A percentile compares a stretch with the other conserved stretches of the same genome.
These are phyloP conservation scores for Dascillus cervinus DNA, from an alignment of 2,888 invertebrate genomes.

Conservation along the genomic window DNA sequence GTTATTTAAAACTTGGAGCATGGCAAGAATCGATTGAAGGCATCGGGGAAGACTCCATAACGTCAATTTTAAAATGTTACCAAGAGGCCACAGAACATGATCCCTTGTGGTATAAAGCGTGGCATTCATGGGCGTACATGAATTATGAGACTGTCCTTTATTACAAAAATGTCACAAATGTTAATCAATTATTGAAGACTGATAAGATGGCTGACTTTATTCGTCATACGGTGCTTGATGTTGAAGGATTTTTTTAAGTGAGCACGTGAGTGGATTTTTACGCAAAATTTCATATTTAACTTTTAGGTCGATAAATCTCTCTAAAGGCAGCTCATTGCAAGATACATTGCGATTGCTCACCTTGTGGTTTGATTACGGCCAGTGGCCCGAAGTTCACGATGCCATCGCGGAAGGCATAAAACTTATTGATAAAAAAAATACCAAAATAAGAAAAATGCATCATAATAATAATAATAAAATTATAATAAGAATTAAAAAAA, in stretches of 20 bases:
- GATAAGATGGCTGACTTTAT: constrained; percentile 45
- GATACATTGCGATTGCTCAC: constrained; percentile 91
- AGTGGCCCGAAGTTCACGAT: constrained; percentile 87
- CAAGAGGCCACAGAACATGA: constrained; percentile 77
- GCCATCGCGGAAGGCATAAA: constrained; percentile 88
- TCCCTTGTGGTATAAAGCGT: constrained; percentile 91
- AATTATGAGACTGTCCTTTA: constrained; percentile 88
- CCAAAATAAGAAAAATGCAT: too few relatives aligned
- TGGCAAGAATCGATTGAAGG: constrained; percentile 90
- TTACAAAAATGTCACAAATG: constrained; percentile 41
- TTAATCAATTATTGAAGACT: constrained; percentile 12
- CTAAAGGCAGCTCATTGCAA: constrained; percentile 88
- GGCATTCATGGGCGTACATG: constrained; percentile 98
- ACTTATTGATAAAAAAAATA: constrained; percentile 92
- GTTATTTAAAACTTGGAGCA: constrained; percentile 88
- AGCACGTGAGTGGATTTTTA: constrained; percentile 9
- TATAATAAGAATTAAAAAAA: too few relatives aligned
- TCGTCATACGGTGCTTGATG: constrained; percentile 85
- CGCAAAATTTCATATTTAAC: constrained; percentile 2
- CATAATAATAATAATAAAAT: too few relatives aligned
- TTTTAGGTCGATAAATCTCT: constrained; percentile 78
- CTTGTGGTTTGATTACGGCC: constrained; percentile 97
- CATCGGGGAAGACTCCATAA: constrained; percentile 69
- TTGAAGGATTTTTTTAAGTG: constrained; percentile 82
- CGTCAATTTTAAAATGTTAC: constrained; percentile 68